Percentiles rank a stretch among this genome's conserved stretches.
phyloP scores from a whole-genome alignment of 1,140 invertebrate genomes.

The Lasaia peninsularis region DNA sequence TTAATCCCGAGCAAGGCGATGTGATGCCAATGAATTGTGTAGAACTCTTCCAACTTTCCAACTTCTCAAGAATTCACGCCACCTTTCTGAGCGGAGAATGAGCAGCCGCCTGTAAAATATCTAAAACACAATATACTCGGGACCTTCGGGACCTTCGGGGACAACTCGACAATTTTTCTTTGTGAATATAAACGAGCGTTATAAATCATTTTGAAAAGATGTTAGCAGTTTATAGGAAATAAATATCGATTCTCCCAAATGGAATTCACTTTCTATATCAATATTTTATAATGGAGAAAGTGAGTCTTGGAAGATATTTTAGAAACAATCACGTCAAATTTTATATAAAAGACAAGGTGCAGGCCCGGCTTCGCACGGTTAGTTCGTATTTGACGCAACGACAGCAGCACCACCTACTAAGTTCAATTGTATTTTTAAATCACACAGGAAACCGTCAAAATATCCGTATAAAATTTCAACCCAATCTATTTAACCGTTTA shows the following conservation, averaged over 20 bases:
- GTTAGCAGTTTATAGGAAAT: not conserved
- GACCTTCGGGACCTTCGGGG: not conserved
- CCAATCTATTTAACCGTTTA: too few species aligned
- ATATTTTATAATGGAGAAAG: too few species aligned
- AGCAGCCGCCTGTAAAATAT: not conserved
- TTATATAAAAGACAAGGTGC: too few species aligned
- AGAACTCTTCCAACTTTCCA: not conserved
- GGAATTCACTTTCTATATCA: too few species aligned
- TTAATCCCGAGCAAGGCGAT: not conserved
- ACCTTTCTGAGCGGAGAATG: not conserved
- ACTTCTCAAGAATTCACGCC: not conserved
- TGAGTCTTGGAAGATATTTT: too few species aligned
- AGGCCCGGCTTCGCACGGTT: too few species aligned
- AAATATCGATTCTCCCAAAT: not conserved
- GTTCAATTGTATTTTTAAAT: too few species aligned
- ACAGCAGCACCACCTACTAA: too few species aligned
- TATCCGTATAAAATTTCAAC: too few species aligned
- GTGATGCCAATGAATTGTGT: conserved; percentile 2
- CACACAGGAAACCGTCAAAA: too few species aligned
- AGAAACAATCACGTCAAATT: too few species aligned
- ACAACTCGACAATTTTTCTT: not conserved
- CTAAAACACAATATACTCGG: not conserved
- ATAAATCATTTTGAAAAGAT: not conserved
- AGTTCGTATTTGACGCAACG: too few species aligned
- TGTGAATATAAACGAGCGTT: not conserved